Base-by-base conservation (phyloP, 2,888 invertebrate genomes). In the Athripsodes cinereus region DNA sequence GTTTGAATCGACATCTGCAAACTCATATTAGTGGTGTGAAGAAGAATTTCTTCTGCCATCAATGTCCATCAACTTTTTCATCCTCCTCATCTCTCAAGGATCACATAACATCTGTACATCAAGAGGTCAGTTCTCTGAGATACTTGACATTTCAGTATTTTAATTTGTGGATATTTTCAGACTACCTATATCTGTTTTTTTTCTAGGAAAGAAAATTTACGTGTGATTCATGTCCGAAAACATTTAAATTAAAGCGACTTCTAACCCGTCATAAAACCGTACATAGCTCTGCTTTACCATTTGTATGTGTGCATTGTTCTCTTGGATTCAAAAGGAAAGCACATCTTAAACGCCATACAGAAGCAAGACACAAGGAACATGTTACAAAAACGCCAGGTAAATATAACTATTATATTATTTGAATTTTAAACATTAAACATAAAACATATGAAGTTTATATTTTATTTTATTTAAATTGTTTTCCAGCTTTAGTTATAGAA, bases 291-390 rank as follows among this genome's bases (percentile, higher is more conserved):
- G 22, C 48, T 3, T 21, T 53, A 22, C 53, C 59, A 46, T 54
- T 53, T 40, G 21, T 55, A 11, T 64, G 64, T 44, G n/a, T 18
- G 1, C 55, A 61, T 22, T 64, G 64, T 54, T 34, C 60, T 16
- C 53, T 58, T 55, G 55, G 50, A 18, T 64, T 62, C 51, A 52
- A 50, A 40, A 59, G 64, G 44, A 31, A 44, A 19, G 11, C 22
- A 26, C 56, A 62, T 35, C 20, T 62, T 20, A 34, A 52, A 16
- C 52, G 64, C 2, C 64, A 64, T 47, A 53, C 52, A 1, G 16
- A 53, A 2, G 53, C 58, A 5, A 58, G 59, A 51, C 63, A 63
- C 13, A 60, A 59, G n/a, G 63, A 62, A 2, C 59, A 56, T 22
- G n/a, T 60, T 26, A 44, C 51, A 5, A 60, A 63, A 34, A 21